Conservation (phyloP, 2,797 vertebrate genomes). For the Oreochromis grahami region DNA sequence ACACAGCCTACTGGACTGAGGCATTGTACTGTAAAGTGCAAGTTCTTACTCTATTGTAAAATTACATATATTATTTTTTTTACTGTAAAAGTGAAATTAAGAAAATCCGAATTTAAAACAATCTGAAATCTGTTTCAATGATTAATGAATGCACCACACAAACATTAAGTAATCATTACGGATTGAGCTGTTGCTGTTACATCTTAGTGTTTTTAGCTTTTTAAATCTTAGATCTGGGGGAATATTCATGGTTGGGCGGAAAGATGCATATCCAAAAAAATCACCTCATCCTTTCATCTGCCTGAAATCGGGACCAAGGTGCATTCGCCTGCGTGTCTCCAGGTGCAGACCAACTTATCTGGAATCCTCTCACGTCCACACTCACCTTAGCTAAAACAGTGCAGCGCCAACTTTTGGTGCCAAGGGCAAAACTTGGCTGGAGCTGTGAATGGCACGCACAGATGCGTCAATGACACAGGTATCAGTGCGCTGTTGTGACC, state of each 20-base stretch:
- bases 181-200: not conserved
- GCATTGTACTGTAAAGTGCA: not conserved
- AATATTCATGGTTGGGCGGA: not conserved
- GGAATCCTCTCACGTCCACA: slow-evolving; percentile 40
- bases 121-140: not conserved
- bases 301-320: not conserved
- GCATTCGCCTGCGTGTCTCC: slow-evolving; percentile 10
- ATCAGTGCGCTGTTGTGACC: slow-evolving; percentile 25
- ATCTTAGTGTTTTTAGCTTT: not conserved
- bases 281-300: not conserved
- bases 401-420: slow-evolving; percentile 50
- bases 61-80: fast-evolving
- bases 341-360: slow-evolving; percentile 29
- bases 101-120: not conserved
- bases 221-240: not conserved
- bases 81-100: not conserved
- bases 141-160: not conserved
- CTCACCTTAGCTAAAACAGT: slow-evolving; percentile 18
- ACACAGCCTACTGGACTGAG: not conserved
- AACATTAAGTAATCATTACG: not conserved
- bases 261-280: not conserved
- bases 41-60: not conserved
- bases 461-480: slow-evolving; percentile 25
- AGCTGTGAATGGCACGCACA: not conserved
- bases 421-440: slow-evolving; percentile 51